A percentile compares a stretch with the other conserved stretches of the same genome.
phyloP scores from a whole-genome alignment of 2,888 invertebrate genomes.

The Acleris holmiana region DNA sequence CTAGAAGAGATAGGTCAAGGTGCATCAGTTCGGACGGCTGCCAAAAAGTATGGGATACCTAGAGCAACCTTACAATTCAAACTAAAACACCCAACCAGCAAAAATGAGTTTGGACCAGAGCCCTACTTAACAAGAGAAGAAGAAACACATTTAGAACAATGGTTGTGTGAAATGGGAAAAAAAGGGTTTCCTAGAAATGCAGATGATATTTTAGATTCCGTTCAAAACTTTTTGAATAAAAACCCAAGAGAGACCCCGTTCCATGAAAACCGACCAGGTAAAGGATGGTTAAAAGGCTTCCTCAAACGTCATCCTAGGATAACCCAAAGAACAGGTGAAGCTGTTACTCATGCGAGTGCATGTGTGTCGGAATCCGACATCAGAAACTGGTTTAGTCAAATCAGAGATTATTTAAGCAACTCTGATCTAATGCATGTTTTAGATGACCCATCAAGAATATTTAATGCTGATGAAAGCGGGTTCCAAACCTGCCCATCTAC shows the following conservation, averaged over 20 bases:
- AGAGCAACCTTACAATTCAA: too few species aligned
- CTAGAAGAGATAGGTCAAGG: too few species aligned
- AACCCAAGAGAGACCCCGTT: not conserved
- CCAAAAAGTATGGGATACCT: too few species aligned
- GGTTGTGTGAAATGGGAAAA: not conserved
- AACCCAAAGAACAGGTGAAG: not conserved
- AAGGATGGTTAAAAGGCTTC: not conserved
- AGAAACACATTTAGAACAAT: not conserved
- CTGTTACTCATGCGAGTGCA: not conserved
- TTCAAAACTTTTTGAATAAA: not conserved
- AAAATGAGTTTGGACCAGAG: not conserved
- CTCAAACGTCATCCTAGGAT: not conserved
- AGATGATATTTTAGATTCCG: not conserved
- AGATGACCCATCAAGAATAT: too few species aligned
- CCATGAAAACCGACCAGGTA: not conserved
- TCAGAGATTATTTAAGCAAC: not conserved
- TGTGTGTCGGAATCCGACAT: not conserved
- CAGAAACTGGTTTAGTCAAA: not conserved
- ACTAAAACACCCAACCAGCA: not conserved
- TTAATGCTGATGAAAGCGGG: too few species aligned
- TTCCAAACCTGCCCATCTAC: too few species aligned
- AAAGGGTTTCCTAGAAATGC: not conserved
- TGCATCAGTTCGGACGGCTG: too few species aligned
- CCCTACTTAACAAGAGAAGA: not conserved
- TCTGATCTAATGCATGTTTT: too few species aligned